phyloP scores from a whole-genome alignment of 2,113 vertebrate genomes.

The human region GRCh38 chr1:169464001-169464500 shows the following conservation, averaged over 20 bases:
- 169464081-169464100: not conserved
- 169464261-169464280: not conserved
- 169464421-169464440: not conserved
- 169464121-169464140: not conserved
- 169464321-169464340: not conserved
- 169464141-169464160: conserved; percentile 56
- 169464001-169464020: conserved; percentile 60
- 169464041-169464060: not conserved
- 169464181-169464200: conserved; percentile 37
- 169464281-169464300: not conserved
- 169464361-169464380: not conserved
- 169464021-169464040: conserved; percentile 72
- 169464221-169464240: conserved; percentile 25
- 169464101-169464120: not conserved
- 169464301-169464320: not conserved
- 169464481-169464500: not conserved
- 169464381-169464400: not conserved
- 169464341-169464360: not conserved
- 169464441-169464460: conserved; percentile 18
- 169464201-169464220: conserved; percentile 35
- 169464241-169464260: conserved; percentile 59
- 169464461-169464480: not conserved
- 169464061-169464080: not conserved
- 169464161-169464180: conserved; percentile 69
- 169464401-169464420: not conserved